A percentile compares a stretch with the other conserved stretches of the same genome.
Evolutionary conservation across 2,113 vertebrate species (phyloP).

Genomic region (Austrofundulus limnaeus): DNA sequence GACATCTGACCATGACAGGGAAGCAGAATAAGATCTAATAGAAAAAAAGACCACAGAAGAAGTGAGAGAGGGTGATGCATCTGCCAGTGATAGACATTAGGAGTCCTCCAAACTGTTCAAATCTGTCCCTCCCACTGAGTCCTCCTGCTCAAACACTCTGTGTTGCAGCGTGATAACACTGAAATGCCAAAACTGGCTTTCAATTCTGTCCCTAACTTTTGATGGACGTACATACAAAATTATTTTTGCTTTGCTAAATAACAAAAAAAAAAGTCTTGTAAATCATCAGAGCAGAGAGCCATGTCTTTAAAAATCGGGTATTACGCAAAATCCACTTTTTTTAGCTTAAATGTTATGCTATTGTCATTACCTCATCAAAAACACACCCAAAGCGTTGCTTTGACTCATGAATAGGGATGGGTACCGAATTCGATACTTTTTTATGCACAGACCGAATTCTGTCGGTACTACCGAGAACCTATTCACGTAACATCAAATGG

Average conservation of each 20-base stretch:
- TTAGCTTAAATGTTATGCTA: too few species aligned
- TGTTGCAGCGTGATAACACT: conserved; percentile 46
- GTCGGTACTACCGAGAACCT: too few species aligned
- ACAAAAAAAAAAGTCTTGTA: conserved; percentile 1
- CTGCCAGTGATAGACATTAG: conserved; percentile 76
- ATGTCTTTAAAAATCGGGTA: too few species aligned
- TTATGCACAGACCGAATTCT: too few species aligned
- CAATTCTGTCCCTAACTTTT: conserved; percentile 26
- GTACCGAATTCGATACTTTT: too few species aligned
- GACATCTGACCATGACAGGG: conserved; percentile 52
- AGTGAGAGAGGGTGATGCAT: conserved; percentile 75
- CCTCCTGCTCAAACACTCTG: conserved; percentile 37
- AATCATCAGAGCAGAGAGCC: conserved; percentile 40
- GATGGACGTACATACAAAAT: conserved; percentile 53
- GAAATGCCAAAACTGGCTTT: conserved; percentile 45
- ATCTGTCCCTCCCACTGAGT: conserved; percentile 48
- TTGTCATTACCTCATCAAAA: too few species aligned
- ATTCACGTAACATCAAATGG: too few species aligned
- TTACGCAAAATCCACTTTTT: too few species aligned
- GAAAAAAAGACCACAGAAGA: conserved; percentile 20
- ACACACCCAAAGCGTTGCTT: too few species aligned
- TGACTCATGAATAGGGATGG: too few species aligned
- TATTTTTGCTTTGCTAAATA: conserved; percentile 12
- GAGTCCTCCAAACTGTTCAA: conserved; percentile 58
- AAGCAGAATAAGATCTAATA: conserved; percentile 26